Conservation (phyloP, 2,797 vertebrate genomes). For the Tokudaia muenninki region DNA sequence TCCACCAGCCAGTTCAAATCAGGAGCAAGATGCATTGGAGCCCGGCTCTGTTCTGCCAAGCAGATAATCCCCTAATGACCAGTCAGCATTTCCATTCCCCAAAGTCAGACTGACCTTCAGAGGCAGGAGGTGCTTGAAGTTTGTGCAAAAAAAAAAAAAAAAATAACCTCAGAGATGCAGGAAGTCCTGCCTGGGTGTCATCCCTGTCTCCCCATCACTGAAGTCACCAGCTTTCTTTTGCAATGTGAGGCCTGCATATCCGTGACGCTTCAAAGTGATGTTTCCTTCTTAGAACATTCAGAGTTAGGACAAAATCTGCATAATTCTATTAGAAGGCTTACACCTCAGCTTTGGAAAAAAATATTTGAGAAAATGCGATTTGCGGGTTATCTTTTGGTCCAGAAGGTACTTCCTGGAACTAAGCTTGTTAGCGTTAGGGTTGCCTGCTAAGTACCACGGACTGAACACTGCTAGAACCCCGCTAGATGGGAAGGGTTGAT, state of each 20-base stretch:
- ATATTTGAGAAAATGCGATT: slow-evolving; percentile 73
- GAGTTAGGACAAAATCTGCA: slow-evolving; percentile 67
- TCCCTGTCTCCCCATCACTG: rapidly evolving
- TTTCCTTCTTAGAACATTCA: slow-evolving; percentile 54
- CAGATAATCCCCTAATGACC: slow-evolving; percentile 50
- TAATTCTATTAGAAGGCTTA: slow-evolving; percentile 77
- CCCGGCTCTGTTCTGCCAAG: background rate
- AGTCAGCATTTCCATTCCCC: slow-evolving; percentile 60
- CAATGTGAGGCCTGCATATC: background rate
- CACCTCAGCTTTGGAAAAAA: slow-evolving; percentile 66
- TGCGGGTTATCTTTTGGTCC: slow-evolving; percentile 69
- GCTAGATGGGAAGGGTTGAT: background rate
- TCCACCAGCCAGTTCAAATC: slow-evolving; percentile 58
- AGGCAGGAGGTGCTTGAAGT: background rate
- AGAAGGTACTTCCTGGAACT: slow-evolving; percentile 64
- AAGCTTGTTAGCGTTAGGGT: slow-evolving; percentile 67
- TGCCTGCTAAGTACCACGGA: background rate
- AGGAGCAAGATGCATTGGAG: slow-evolving; percentile 39
- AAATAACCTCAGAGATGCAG: slow-evolving; percentile 3
- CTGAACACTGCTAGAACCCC: background rate
- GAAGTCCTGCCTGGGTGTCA: background rate
- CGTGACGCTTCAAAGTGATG: background rate
- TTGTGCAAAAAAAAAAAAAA: slow-evolving; percentile 4
- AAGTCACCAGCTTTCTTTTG: background rate
- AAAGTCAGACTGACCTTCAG: slow-evolving; percentile 23